These are phyloP conservation scores for Rhinolophus ferrumequinum DNA, from an alignment of 2,113 vertebrate genomes.

Conservation along the genomic window DNA sequence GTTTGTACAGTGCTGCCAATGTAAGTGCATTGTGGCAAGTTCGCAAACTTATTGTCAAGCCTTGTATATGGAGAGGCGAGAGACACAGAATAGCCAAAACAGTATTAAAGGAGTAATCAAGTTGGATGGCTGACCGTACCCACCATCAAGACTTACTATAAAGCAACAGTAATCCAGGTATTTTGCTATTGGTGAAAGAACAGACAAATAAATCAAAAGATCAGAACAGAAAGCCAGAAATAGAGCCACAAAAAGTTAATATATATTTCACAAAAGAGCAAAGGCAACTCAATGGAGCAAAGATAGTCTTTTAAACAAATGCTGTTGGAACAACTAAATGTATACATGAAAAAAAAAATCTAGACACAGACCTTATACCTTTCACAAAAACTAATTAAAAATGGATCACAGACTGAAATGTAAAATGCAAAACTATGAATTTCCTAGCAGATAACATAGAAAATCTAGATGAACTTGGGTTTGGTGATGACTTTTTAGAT, in stretches of 20 bases:
- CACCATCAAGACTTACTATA: not conserved
- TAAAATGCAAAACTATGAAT: not conserved
- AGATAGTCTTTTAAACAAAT: not conserved
- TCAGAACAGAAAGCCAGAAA: not conserved
- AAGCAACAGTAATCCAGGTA: not conserved
- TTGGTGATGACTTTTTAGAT: constrained; percentile 6
- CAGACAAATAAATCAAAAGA: not conserved
- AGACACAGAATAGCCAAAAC: not conserved
- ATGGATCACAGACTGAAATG: not conserved
- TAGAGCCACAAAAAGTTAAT: not conserved
- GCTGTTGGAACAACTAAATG: not conserved
- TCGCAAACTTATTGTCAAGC: no score
- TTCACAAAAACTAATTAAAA: not conserved
- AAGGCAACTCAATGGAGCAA: not conserved
- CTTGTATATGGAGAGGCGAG: not conserved
- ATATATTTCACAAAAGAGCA: not conserved
- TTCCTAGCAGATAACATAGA: not conserved
- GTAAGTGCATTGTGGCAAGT: no score
- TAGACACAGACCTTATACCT: not conserved
- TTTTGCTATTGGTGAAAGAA: not conserved
- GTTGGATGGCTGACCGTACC: not conserved
- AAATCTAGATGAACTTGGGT: not conserved
- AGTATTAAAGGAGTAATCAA: not conserved
- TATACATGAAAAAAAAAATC: not conserved
- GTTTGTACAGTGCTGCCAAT: no score